Conservation (phyloP, 2,113 vertebrate species). For the Psittacula cyanocephala region DNA sequence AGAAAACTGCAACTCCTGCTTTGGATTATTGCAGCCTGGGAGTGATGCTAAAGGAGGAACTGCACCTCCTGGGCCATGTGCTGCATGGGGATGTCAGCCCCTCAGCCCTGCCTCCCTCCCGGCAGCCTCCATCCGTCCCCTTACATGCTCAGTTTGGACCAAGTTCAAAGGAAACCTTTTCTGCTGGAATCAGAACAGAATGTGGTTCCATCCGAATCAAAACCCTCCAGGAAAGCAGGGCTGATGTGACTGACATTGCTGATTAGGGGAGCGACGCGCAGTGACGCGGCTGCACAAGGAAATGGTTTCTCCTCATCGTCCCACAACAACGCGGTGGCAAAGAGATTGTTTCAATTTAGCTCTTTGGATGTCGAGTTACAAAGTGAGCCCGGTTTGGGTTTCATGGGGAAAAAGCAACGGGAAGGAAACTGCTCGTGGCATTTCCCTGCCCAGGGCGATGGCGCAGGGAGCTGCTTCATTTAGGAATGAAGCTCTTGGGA, state of each 20-base stretch:
- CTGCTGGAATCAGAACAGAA: neutral
- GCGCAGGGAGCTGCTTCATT: neutral
- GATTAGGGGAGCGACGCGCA: neutral
- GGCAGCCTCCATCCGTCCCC: neutral
- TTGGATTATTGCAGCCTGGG: neutral
- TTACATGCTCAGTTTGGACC: accelerated
- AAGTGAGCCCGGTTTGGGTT: neutral
- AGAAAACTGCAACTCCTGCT: neutral
- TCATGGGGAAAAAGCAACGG: neutral
- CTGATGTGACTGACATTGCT: neutral
- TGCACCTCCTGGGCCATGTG: neutral
- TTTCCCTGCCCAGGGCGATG: neutral
- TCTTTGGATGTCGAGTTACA: neutral
- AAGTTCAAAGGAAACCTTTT: neutral
- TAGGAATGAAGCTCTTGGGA: accelerated
- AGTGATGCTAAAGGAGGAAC: neutral
- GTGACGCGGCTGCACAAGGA: neutral
- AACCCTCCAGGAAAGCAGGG: neutral
- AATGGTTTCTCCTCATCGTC: neutral
- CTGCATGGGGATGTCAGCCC: neutral
- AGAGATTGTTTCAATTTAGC: neutral
- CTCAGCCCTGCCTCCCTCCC: neutral
- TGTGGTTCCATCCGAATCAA: neutral
- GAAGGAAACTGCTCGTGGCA: neutral
- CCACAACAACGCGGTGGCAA: neutral